Percentiles rank a stretch among this genome's conserved stretches.
Evolutionary conservation across 2,888 invertebrate genomes (phyloP).

Genomic region (Agrochola litura): DNA sequence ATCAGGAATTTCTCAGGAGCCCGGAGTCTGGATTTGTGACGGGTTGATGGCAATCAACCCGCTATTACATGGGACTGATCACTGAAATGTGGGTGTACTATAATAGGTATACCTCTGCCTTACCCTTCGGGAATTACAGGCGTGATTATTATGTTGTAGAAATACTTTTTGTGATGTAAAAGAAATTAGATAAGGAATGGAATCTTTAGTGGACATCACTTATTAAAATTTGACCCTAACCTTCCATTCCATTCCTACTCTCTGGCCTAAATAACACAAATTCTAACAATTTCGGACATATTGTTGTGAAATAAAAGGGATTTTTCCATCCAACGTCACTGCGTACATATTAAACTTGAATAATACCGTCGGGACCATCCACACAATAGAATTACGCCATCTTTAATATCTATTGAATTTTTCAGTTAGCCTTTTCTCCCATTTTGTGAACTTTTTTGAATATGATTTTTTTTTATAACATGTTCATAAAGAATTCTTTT

Average conservation of each 20-base stretch:
- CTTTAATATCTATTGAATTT: constrained; percentile 52
- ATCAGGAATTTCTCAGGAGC: too few species aligned
- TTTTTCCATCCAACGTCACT: constrained; percentile 20
- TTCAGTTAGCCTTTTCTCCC: constrained; percentile 34
- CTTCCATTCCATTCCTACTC: not conserved
- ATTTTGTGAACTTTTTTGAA: constrained; percentile 40
- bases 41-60: too few species aligned
- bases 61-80: too few species aligned
- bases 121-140: too few species aligned
- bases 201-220: not conserved
- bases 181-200: not conserved
- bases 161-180: not conserved
- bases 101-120: too few species aligned
- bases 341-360: constrained; percentile 54
- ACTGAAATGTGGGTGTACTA: too few species aligned
- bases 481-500: constrained; percentile 20
- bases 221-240: too few species aligned
- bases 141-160: too few species aligned
- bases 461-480: not conserved
- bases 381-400: constrained; percentile 49
- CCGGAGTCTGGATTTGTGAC: too few species aligned
- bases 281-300: constrained; percentile 34
- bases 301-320: constrained; percentile 35
- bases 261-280: constrained; percentile 16
- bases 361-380: constrained; percentile 38